Percentiles rank a stretch among this genome's conserved stretches.
Conservation (phyloP, 2,113 vertebrate species). For the Glaucomys volans region DNA sequence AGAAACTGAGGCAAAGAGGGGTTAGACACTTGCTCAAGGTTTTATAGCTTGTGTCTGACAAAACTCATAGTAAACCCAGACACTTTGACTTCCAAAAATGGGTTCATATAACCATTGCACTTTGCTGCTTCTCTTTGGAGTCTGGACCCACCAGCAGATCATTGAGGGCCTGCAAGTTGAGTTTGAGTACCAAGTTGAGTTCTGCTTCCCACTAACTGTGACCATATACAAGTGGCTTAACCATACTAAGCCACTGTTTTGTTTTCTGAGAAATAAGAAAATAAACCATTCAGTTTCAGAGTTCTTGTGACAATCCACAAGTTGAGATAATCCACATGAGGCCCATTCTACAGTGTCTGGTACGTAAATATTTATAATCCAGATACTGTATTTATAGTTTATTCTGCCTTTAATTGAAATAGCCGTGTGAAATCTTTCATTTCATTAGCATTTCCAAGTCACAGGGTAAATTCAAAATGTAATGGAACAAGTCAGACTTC, state of each 20-base stretch:
- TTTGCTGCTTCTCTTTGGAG: neutral
- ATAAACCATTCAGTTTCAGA: neutral
- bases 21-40: neutral
- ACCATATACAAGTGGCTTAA: neutral
- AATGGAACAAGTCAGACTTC: neutral
- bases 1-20: neutral
- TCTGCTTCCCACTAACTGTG: neutral
- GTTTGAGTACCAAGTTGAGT: neutral
- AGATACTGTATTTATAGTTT: neutral
- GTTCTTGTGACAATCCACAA: neutral
- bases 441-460: slow-evolving; percentile 18
- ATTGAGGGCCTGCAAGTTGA: neutral
- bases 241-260: neutral
- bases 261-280: slow-evolving; percentile 27
- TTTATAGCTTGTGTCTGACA: neutral
- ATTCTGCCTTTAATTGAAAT: neutral
- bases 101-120: neutral
- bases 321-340: neutral
- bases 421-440: neutral
- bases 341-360: neutral
- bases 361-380: neutral
- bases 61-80: neutral
- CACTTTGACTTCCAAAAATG: neutral
- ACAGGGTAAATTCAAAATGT: neutral
- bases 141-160: neutral